A percentile compares a stretch with the other conserved stretches of the same genome.
phyloP scores from a whole-genome alignment of 2,888 invertebrate species.

The Metalampra italica region DNA sequence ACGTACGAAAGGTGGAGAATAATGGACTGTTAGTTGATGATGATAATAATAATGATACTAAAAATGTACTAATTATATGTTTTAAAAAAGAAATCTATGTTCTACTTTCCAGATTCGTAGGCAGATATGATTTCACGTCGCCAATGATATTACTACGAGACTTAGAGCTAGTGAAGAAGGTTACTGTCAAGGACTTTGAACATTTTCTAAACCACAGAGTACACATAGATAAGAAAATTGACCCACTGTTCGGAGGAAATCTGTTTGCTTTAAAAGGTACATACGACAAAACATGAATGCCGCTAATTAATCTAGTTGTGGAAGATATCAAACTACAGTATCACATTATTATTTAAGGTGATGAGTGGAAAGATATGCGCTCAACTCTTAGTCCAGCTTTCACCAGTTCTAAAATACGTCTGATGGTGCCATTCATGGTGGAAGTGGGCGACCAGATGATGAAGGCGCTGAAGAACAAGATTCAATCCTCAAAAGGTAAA shows the following conservation, averaged over 20 bases:
- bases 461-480: slow-evolving; percentile 28
- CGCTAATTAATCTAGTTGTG: background rate
- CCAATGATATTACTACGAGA: slow-evolving; percentile 61
- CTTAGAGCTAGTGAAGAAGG: slow-evolving; percentile 65
- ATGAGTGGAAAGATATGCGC: slow-evolving; percentile 65
- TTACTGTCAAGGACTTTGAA: slow-evolving; percentile 75
- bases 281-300: slow-evolving; percentile 29
- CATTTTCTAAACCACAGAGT: slow-evolving; percentile 68
- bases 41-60: background rate
- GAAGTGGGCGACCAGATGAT: slow-evolving; percentile 55
- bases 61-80: no score
- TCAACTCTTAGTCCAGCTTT: slow-evolving; percentile 48
- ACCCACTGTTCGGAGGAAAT: slow-evolving; percentile 70
- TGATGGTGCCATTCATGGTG: slow-evolving; percentile 62
- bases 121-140: slow-evolving; percentile 57
- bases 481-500: slow-evolving; percentile 12
- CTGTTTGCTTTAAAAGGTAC: slow-evolving; percentile 47
- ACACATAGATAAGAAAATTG: slow-evolving; percentile 46
- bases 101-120: background rate
- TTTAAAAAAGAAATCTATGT: background rate
- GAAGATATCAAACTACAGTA: background rate
- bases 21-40: background rate
- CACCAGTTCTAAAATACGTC: slow-evolving; percentile 71
- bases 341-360: slow-evolving; percentile 28
- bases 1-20: background rate